Conservation (phyloP, 2,888 invertebrate species). For the Lacanobia oleracea region DNA sequence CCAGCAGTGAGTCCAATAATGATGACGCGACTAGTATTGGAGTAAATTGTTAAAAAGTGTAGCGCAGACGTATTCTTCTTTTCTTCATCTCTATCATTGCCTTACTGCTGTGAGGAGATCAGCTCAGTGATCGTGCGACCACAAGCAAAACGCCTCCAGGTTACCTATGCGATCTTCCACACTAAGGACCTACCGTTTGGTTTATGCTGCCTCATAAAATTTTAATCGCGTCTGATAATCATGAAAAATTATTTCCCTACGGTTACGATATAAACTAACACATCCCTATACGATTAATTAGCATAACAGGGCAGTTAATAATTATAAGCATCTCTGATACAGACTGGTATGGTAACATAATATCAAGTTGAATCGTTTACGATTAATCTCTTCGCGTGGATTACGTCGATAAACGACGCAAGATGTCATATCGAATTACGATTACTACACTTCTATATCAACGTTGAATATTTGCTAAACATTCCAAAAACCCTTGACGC, state of each 20-base stretch:
- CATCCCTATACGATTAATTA: neutral
- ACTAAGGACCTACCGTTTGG: too few species aligned
- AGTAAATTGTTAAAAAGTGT: too few species aligned
- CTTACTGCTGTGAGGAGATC: too few species aligned
- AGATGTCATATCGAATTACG: slow-evolving; percentile 3
- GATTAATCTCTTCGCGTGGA: slow-evolving; percentile 21
- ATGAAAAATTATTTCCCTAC: neutral
- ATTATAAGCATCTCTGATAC: neutral
- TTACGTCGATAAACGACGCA: slow-evolving; percentile 2
- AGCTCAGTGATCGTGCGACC: too few species aligned
- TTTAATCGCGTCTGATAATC: too few species aligned
- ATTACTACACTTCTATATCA: neutral
- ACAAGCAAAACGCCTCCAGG: too few species aligned
- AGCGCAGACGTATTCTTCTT: too few species aligned
- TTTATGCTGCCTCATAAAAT: too few species aligned
- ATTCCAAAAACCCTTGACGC: slow-evolving; percentile 5
- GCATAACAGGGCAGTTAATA: neutral
- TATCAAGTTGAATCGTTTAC: neutral
- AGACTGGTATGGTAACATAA: neutral
- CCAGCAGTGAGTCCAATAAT: neutral
- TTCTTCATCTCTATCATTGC: too few species aligned
- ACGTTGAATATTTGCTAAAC: neutral
- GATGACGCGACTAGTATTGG: too few species aligned
- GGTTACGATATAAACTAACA: neutral
- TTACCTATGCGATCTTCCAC: too few species aligned